Conservation (phyloP, 2,113 vertebrate genomes). For the Diadophis punctatus region DNA sequence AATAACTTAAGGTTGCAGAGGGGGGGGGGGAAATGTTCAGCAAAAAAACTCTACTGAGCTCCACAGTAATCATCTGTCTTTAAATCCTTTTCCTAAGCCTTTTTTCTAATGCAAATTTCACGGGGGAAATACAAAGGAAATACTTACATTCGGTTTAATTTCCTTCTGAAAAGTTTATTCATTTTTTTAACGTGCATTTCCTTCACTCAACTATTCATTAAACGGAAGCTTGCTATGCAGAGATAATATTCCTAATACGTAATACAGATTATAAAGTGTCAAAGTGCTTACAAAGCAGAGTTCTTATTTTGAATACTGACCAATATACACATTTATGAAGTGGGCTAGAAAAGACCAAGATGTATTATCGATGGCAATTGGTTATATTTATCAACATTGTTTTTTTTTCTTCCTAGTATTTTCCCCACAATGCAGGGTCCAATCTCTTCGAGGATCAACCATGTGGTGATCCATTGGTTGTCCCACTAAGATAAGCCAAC, state of each 20-base stretch:
- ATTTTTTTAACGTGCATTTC: constrained; percentile 45
- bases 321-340: constrained; percentile 56
- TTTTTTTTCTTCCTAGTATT: background rate
- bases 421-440: background rate
- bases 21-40: background rate
- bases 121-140: constrained; percentile 5
- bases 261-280: constrained; percentile 46
- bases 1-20: constrained; percentile 6
- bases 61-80: constrained; percentile 31
- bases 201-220: constrained; percentile 47
- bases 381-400: constrained; percentile 26
- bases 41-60: constrained; percentile 22
- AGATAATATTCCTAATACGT: constrained; percentile 54
- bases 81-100: background rate
- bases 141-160: constrained; percentile 9
- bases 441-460: background rate
- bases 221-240: constrained; percentile 26
- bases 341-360: constrained; percentile 16
- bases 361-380: background rate
- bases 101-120: constrained; percentile 2
- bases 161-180: constrained; percentile 33
- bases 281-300: constrained; percentile 57
- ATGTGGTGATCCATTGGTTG: background rate
- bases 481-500: background rate
- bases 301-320: constrained; percentile 52